phyloP scores from a whole-genome alignment of 2,888 invertebrate genomes.

The Baccha elongata region DNA sequence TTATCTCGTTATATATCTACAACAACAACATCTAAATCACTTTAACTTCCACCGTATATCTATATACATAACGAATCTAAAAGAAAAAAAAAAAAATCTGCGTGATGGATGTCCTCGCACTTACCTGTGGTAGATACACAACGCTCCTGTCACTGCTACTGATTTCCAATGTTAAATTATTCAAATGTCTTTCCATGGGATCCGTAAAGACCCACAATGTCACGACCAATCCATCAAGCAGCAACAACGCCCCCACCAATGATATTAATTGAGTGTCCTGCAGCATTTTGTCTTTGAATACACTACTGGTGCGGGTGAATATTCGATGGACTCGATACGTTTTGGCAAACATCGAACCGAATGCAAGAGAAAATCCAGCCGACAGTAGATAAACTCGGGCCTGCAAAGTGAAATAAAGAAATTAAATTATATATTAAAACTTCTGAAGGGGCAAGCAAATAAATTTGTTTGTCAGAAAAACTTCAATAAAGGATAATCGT shows the following conservation, averaged over 20 bases:
- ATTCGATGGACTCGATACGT: constrained; percentile 96
- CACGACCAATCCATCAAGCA: constrained; percentile 92
- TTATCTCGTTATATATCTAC: background rate
- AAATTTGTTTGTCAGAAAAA: too few relatives aligned
- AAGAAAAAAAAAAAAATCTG: background rate
- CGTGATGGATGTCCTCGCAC: constrained; percentile 69
- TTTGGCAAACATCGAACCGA: constrained; percentile 97
- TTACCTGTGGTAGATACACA: constrained; percentile 92
- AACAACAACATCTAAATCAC: constrained; percentile 7
- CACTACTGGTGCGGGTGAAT: constrained; percentile 92
- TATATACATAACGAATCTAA: background rate
- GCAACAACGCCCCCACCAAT: constrained; percentile 90
- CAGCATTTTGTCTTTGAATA: constrained; percentile 94
- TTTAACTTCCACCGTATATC: background rate
- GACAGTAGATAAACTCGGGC: constrained; percentile 93
- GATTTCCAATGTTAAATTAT: constrained; percentile 91
- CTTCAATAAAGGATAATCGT: too few relatives aligned
- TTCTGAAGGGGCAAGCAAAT: too few relatives aligned
- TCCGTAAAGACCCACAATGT: constrained; percentile 93
- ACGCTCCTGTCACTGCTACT: constrained; percentile 90
- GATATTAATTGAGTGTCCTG: constrained; percentile 95
- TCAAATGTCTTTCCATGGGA: constrained; percentile 93
- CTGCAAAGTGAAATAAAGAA: constrained; percentile 85
- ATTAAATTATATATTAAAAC: too few relatives aligned
- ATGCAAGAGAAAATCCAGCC: constrained; percentile 94